Evolutionary conservation across 1,140 invertebrate species (phyloP), one percentile per base, ranked within the genome.

Genomic region (Drosophila sturtevanti): DNA sequence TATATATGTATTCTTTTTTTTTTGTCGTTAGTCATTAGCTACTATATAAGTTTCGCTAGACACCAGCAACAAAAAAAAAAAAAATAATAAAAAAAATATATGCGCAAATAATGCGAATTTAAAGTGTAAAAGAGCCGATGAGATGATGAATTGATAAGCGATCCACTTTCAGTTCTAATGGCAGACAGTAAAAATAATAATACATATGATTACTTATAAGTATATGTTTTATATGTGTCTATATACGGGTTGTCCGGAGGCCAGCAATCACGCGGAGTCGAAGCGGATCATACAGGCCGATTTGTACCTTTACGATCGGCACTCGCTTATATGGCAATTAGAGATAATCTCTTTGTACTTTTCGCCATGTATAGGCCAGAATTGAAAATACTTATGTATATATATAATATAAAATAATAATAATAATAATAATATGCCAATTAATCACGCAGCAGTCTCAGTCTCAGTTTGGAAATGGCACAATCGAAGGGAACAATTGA

Each of bases 21-120:
- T 66, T 74, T 68, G 63, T 74, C 68, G 79, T 87, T 87, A 87
- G 82, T 87, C 82, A 87, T 62, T 72, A 48, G 62, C 18, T 52
- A 51, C 62, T 64, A 77, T 82, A 77, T 82, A 79, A 87, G 82
- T 87, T 86, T 79, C 65, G 81, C 75, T 67, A 87, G 82, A 81
- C 79, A 71, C 64, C 60, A 59, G 58, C 63, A 65, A 68, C 24
- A 55, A 63, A 41, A 56, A 55, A 38, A 1, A 59, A 74, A 66
- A 59, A 51, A 34, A 74, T n/a, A n/a, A n/a, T n/a, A 38, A 1
- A 59, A 74, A 66, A 59, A 51, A 34, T 71, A 31, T 6, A 31
- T 31, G 27, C 27, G 27, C 27, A 68, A 67, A 12, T 10, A 22
- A 27, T 41, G 18, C 22, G 64, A 34, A 67, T 21, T 48, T 48